A percentile compares a stretch with the other conserved stretches of the same genome.
Conservation (phyloP, 2,888 invertebrate genomes). For the Leucoma salicis region DNA sequence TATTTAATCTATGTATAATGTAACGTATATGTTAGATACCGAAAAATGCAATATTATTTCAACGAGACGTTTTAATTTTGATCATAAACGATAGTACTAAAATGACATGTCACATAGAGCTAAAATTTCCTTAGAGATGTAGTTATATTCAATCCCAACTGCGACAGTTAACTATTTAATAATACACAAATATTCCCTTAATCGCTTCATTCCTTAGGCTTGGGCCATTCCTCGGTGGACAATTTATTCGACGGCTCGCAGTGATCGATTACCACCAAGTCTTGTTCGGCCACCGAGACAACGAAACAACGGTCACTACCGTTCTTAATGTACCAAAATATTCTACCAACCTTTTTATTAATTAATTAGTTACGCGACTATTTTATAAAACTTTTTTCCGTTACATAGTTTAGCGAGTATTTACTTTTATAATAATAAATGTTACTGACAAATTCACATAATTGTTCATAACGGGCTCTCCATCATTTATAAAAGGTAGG, state of each 20-base stretch:
- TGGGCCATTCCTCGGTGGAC: constrained; percentile 41
- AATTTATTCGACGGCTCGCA: constrained; percentile 71
- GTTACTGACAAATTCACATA: too few relatives aligned
- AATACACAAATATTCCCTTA: neutral
- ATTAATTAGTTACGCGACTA: neutral
- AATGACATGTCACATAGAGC: too few relatives aligned
- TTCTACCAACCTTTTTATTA: constrained; percentile 44
- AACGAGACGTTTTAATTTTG: constrained; percentile 41
- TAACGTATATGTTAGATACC: neutral
- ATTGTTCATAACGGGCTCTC: too few relatives aligned
- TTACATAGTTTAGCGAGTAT: too few relatives aligned
- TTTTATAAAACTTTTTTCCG: neutral
- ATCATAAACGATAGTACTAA: constrained; percentile 50
- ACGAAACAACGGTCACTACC: constrained; percentile 64
- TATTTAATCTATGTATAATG: neutral
- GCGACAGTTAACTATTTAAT: too few relatives aligned
- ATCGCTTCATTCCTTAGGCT: constrained; percentile 20
- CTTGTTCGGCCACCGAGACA: constrained; percentile 58
- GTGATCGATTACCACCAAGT: constrained; percentile 73
- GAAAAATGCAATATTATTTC: constrained; percentile 40
- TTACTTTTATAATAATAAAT: too few relatives aligned
- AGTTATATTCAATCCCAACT: too few relatives aligned
- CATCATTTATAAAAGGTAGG: too few relatives aligned
- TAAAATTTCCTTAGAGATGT: too few relatives aligned
- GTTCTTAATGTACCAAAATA: constrained; percentile 53